Base-by-base conservation (phyloP, 2,797 vertebrate species). In the Streptopelia turtur region DNA sequence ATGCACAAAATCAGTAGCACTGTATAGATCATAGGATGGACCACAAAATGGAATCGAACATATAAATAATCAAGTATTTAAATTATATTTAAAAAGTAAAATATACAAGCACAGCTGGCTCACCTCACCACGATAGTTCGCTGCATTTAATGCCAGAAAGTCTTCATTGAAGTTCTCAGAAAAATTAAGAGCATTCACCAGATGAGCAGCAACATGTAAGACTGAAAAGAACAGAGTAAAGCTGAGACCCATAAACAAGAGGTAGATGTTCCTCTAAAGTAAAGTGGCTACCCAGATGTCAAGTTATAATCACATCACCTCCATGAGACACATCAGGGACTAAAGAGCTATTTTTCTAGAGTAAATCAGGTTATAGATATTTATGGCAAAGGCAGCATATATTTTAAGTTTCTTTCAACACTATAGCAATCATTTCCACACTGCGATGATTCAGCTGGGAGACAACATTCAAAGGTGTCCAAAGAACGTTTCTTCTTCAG, bases 51-150 rank as follows among this genome's bases (percentile, higher is more conserved):
- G 25, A 52, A 80, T 0, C 45, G 3, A 31, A 63, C 41, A 60
- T 6, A 45, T 7, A 69, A 65, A 77, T 49, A 70, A 50, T 28
- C 24, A 35, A 9, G 9, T 55, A 74, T 59, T 88, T 56, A 66
- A 82, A 49, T n/a, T 4, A 90, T 64, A 61, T 27, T 27, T 81
- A 70, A 35, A 93, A 93, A 86, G 37, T 8, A 94, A 94, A 94
- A 85, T 50, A 83, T 43, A 50, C 82, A 95, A 80, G 68, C 33
- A 77, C 43, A 66, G 47, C 24, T 83, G 90, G 79, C 98, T 98
- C 97, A 99, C 99, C 99, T 99, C 99, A 96, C 99, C 98, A 78
- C 94, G 98, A 97, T 99, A 98, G 86, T 98, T 98, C 7, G 99
- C 99, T 83, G 98, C 97, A 85, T 99, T 99, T 84, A 99, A 97